Conservation (phyloP, 2,888 invertebrate genomes). For the Hetaerina titia region DNA sequence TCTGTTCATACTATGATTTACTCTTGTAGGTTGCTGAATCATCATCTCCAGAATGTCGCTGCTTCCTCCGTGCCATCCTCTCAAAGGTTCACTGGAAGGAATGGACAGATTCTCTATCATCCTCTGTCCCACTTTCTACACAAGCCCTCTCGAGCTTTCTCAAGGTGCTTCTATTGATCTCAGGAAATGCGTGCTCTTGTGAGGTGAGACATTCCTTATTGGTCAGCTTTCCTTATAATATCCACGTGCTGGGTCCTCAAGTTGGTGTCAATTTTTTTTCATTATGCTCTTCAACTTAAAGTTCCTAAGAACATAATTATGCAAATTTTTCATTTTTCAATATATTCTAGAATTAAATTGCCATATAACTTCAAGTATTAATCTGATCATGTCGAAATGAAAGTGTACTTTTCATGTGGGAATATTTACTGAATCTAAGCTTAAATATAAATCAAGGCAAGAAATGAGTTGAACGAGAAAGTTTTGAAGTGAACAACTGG, state of each 20-base stretch:
- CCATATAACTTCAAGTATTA: too few species aligned
- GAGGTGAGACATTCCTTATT: not conserved
- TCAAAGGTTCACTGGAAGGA: constrained; percentile 36
- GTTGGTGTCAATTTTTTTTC: too few species aligned
- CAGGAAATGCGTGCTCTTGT: not conserved
- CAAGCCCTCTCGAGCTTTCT: constrained; percentile 20
- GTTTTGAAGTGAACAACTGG: too few species aligned
- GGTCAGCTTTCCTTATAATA: not conserved
- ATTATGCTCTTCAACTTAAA: too few species aligned
- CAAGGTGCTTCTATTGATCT: constrained; percentile 33
- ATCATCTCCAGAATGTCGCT: constrained; percentile 7
- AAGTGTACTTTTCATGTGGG: too few species aligned
- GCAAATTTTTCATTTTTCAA: too few species aligned
- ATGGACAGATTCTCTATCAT: constrained; percentile 25
- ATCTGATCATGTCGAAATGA: too few species aligned
- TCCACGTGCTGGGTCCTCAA: not conserved
- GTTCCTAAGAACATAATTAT: too few species aligned
- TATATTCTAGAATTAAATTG: too few species aligned
- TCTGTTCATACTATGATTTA: not conserved
- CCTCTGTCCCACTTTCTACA: constrained; percentile 4
- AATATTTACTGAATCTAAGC: too few species aligned
- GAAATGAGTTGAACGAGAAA: too few species aligned
- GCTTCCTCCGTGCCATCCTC: constrained; percentile 7
- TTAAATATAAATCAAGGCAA: too few species aligned
- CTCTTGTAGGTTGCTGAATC: constrained; percentile 11